Conservation (phyloP, 2,888 invertebrate genomes). For the Cephalotes varians region DNA sequence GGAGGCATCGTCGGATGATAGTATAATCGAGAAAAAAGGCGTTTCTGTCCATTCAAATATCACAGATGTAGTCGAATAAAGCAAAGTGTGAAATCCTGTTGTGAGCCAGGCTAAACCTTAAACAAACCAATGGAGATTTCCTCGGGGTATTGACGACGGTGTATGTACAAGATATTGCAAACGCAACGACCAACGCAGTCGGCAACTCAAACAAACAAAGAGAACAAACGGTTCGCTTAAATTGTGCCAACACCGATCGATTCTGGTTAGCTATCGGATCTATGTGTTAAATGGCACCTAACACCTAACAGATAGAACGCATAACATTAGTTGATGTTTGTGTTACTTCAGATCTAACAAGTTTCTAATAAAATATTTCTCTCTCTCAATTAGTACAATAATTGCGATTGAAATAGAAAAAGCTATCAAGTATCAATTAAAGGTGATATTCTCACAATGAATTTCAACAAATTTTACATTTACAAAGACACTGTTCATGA, state of each 20-base stretch:
- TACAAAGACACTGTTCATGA: not conserved
- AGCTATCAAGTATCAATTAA: not conserved
- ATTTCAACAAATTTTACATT: not conserved
- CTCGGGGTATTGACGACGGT: constrained; percentile 50
- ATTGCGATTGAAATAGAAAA: not conserved
- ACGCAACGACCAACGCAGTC: constrained; percentile 51
- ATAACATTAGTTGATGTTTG: not conserved
- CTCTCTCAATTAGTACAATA: not conserved
- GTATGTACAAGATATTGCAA: constrained; percentile 57
- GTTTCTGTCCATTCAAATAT: constrained; percentile 6
- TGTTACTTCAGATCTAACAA: not conserved
- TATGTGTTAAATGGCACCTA: constrained; percentile 67
- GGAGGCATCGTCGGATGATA: not conserved
- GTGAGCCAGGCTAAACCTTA: constrained; percentile 49
- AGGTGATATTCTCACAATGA: not conserved
- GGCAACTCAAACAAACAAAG: constrained; percentile 67
- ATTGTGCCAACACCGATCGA: constrained; percentile 69
- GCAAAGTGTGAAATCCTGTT: constrained; percentile 52
- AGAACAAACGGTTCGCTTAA: constrained; percentile 67
- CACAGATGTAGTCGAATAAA: constrained; percentile 25
- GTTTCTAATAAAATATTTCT: not conserved
- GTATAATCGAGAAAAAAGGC: constrained; percentile 40
- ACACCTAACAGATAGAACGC: constrained; percentile 51
- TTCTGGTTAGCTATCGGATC: constrained; percentile 65
- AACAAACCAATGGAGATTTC: constrained; percentile 52